Conservation (phyloP, 2,888 invertebrate genomes). For the Rhogogaster chlorosoma region DNA sequence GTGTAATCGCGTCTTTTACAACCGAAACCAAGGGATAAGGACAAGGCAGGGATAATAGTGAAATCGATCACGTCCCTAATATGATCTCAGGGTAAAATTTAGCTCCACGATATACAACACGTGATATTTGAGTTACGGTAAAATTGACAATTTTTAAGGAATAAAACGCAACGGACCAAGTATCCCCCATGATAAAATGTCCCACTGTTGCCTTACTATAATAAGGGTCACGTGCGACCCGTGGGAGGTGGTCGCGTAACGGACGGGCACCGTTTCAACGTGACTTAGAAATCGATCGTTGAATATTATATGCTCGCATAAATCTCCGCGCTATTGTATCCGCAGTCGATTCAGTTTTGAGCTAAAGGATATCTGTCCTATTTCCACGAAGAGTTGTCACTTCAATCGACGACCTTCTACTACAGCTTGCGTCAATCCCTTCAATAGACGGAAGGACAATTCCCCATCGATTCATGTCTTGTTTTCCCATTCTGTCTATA, state of each 20-base stretch:
- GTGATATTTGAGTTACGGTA: background rate
- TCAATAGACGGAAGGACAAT: background rate
- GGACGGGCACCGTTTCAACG: background rate
- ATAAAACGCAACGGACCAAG: background rate
- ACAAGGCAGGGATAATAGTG: background rate
- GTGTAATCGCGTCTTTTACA: background rate
- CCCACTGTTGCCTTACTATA: background rate
- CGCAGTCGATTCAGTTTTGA: conserved; percentile 1
- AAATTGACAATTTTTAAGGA: background rate
- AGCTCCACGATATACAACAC: background rate
- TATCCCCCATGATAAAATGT: background rate
- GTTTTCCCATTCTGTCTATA: background rate
- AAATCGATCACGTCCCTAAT: background rate
- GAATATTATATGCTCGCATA: background rate
- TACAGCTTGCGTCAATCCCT: background rate
- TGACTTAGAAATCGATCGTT: conserved; percentile 11
- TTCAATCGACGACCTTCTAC: background rate
- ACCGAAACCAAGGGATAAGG: background rate
- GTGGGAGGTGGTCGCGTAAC: conserved; percentile 5
- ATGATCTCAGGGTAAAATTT: background rate
- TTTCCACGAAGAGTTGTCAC: background rate
- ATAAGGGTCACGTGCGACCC: background rate
- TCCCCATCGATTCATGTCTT: background rate
- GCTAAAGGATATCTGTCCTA: background rate
- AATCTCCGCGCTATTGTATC: background rate